Base-by-base conservation (phyloP, 2,797 vertebrate genomes). In the Trichosurus vulpecula region DNA sequence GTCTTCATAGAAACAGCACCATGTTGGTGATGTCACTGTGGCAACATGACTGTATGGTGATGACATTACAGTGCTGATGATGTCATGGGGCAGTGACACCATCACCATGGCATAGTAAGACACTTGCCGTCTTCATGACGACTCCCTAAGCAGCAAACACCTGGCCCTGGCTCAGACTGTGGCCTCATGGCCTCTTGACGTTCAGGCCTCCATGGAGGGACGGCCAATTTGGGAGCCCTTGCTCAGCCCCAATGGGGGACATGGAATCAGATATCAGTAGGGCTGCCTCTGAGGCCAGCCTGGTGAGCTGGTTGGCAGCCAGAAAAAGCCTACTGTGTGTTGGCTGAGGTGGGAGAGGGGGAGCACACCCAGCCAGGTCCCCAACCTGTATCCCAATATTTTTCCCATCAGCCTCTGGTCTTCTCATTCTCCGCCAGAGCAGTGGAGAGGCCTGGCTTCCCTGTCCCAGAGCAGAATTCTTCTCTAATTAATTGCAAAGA, bases 381-480 rank as follows among this genome's bases (percentile, higher is more conserved):
- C 25, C 74, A 47, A 12, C 9, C 25, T 27, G 74, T 8, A 47
- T 87, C 41, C 25, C 22, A 11, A 11, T 74, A 22, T 51, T 47
- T 54, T 35, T 53, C 6, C n/a, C 52, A 74, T 81, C 66, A 90
- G 89, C 1, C 27, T 52, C 54, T 91, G 74, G 47, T 41, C 57
- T 30, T 13, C 51, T 11, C 92, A 29, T 93, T 31, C 22, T 41
- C 35, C 58, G 1, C 51, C 66, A 55, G 92, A 90, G 66, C 30
- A 4, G 4, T 11, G 58, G 5, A 92, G 90, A 61, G 89, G 93
- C 95, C 4, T 56, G 16, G 10, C 5, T 92, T 89, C 66, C n/a
- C 57, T 74, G 66, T 52, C 41, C n/a, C 47, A 54, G 90, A 95
- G 97, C 93, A 96, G 92, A 94, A 87, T 29, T 87, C 55, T 94